Evolutionary conservation across 2,888 invertebrate genomes (phyloP).

Genomic region (Lampropteryx suffumata): DNA sequence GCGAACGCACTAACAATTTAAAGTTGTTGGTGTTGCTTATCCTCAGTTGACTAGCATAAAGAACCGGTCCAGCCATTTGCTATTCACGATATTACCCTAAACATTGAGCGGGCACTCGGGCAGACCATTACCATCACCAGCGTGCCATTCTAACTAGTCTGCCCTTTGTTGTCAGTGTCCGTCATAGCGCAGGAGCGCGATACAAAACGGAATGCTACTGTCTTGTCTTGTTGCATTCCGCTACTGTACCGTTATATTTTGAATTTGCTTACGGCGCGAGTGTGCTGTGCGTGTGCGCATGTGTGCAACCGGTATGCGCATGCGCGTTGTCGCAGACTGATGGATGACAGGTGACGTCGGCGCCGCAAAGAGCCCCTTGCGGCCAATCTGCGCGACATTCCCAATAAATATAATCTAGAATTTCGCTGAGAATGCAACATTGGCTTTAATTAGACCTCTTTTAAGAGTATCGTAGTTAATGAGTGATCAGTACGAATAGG

Average conservation of each 20-base stretch:
- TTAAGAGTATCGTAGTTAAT: conserved; percentile 49
- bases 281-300: conserved; percentile 37
- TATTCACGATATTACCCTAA: conserved; percentile 38
- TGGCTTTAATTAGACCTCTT: conserved; percentile 49
- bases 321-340: conserved; percentile 78
- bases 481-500: conserved; percentile 40
- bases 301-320: conserved; percentile 57
- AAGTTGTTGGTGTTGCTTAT: conserved; percentile 1
- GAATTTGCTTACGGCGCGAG: conserved; percentile 59
- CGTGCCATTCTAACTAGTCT: conserved; percentile 64
- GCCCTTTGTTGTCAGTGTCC: conserved; percentile 63
- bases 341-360: conserved; percentile 79
- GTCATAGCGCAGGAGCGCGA: conserved; percentile 47
- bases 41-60: conserved; percentile 4
- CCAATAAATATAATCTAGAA: conserved; percentile 57
- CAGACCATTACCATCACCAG: conserved; percentile 53
- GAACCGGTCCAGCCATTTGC: conserved; percentile 18
- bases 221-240: conserved; percentile 75
- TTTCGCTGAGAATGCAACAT: conserved; percentile 42
- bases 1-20: conserved; percentile 1
- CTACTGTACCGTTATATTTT: conserved; percentile 74
- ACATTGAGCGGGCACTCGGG: conserved; percentile 34
- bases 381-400: conserved; percentile 39
- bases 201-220: conserved; percentile 64
- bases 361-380: conserved; percentile 50